Evolutionary conservation across 1,140 invertebrate genomes (phyloP), one percentile per base, ranked within the genome.

Genomic region (Palaemon carinicauda): DNA sequence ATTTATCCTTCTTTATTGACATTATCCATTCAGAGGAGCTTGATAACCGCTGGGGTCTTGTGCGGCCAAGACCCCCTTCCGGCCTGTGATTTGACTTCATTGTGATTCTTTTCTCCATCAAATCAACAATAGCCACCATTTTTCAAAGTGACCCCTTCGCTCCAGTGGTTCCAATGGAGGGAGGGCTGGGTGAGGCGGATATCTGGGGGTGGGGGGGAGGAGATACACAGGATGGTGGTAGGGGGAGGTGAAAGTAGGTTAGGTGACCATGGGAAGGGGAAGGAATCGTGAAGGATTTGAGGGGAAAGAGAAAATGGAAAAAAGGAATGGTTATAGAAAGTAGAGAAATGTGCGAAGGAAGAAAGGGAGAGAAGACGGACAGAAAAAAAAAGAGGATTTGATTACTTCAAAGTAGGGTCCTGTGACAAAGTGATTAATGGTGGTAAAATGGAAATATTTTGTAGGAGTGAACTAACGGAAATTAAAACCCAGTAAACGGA

Each of bases 51-150:
- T 17, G 53, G 56, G 41, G 53, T 56, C 77, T 31, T 52, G 27
- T 56, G 50, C 53, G n/a, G 41, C 33, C 41, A 1, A 19, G 60
- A 7, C 65, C 80, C 71, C 80, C 52, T 74, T 65, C 80, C 21
- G 31, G 21, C 80, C 71, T 31, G 50, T 82, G 80, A 82, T 82
- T 82, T 82, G 69, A 82, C 80, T 82, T 82, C 80, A 82, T 82
- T 82, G 73, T 27, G 80, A 82, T 82, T 82, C 80, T 74, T 82
- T 54, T 71, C 80, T 75, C 80, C 80, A 82, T 82, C 80, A 82
- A 74, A 82, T 82, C 80, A 82, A 82, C 80, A 82, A 82, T 74
- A 56, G 80, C 69, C 12, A 53, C 52, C 80, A 82, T 82, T 82
- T 82, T 82, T 82, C 80, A 82, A 60, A 69, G 80, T 74, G 80